Conservation (phyloP, 2,797 vertebrate species). For the Florisuga fusca region DNA sequence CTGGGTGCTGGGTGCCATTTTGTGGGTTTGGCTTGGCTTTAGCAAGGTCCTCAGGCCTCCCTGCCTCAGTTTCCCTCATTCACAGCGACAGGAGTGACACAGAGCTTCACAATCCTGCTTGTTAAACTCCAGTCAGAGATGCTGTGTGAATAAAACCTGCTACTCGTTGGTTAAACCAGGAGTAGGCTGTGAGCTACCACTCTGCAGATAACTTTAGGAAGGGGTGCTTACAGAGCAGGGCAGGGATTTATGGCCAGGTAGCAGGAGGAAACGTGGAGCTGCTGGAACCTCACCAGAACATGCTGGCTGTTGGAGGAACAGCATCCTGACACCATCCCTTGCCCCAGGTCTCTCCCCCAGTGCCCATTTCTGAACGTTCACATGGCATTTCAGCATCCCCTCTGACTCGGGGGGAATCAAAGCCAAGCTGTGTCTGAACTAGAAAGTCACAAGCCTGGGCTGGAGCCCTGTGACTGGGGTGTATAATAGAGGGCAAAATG, state of each 20-base stretch:
- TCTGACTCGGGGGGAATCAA: neutral
- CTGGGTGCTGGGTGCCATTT: neutral
- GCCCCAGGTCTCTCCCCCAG: neutral
- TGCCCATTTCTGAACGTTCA: neutral
- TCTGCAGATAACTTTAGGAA: neutral
- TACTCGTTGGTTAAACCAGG: neutral
- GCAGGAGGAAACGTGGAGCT: neutral
- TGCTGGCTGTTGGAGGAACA: accelerated
- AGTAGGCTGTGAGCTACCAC: neutral
- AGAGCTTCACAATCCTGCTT: neutral
- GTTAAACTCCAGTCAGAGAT: neutral
- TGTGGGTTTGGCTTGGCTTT: neutral
- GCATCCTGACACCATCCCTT: neutral
- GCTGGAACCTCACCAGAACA: neutral
- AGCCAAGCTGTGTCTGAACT: neutral
- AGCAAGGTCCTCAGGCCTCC: neutral
- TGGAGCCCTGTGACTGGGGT: neutral
- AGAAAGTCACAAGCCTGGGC: neutral
- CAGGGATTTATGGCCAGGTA: neutral
- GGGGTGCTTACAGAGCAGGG: accelerated
- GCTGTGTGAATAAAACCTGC: accelerated
- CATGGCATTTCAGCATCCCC: neutral
- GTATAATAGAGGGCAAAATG: slow-evolving; percentile 21
- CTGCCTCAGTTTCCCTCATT: neutral
- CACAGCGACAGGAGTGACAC: accelerated